Evolutionary conservation across 2,113 vertebrate genomes (phyloP).

Genomic region (Hipposideros armiger): DNA sequence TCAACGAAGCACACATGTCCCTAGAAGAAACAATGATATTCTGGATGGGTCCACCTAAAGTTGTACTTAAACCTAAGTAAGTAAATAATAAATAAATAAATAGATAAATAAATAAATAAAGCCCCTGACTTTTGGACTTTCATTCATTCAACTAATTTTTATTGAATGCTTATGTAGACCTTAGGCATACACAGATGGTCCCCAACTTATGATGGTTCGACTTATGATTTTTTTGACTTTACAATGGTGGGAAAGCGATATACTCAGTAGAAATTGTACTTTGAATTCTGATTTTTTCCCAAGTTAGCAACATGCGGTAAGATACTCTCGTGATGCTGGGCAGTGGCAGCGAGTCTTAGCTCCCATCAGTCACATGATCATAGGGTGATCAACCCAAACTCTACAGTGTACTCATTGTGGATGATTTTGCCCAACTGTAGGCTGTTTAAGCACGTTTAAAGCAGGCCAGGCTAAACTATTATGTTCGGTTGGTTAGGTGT

Average conservation of each 20-base stretch:
- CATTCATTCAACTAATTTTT: slow-evolving; percentile 42
- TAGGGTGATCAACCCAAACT: background rate
- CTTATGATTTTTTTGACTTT: background rate
- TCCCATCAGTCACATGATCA: background rate
- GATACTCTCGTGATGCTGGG: background rate
- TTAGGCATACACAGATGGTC: background rate
- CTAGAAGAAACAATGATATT: background rate
- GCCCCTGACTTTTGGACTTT: background rate
- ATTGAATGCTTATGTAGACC: background rate
- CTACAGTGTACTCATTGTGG: no score
- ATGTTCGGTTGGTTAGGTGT: background rate
- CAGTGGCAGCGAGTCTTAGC: background rate
- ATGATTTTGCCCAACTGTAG: background rate
- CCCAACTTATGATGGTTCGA: background rate
- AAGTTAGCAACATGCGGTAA: background rate
- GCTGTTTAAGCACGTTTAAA: background rate
- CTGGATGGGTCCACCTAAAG: background rate
- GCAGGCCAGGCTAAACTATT: background rate
- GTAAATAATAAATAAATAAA: background rate
- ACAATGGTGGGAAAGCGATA: background rate
- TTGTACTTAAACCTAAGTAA: background rate
- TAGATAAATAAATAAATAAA: background rate
- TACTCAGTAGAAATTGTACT: background rate
- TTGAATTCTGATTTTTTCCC: background rate
- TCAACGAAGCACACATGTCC: background rate